A percentile compares a stretch with the other conserved stretches of the same genome.
Conservation (phyloP, 2,113 vertebrate species). For the Pardalotus punctatus region DNA sequence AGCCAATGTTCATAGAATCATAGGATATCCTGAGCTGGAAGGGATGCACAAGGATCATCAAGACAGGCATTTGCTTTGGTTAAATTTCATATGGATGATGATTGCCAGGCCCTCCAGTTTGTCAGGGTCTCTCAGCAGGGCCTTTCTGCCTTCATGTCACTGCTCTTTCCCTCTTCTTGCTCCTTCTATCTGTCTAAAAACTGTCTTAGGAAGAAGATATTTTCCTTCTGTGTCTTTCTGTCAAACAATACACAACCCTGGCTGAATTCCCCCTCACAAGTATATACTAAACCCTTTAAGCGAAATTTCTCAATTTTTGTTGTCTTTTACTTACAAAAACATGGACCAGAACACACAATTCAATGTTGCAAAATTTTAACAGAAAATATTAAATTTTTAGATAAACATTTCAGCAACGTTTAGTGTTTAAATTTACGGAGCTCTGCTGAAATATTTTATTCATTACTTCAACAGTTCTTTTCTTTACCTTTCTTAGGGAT, state of each 20-base stretch:
- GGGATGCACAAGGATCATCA: accelerated
- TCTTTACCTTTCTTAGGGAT: background rate
- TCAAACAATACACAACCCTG: background rate
- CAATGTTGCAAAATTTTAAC: background rate
- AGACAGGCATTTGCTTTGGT: background rate
- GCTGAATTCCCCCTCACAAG: background rate
- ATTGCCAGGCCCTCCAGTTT: background rate
- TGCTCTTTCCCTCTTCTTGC: background rate
- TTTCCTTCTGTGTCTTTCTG: background rate
- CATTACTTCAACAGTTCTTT: background rate
- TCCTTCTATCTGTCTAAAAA: background rate
- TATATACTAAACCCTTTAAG: background rate
- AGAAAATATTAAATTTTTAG: background rate
- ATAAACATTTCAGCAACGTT: background rate
- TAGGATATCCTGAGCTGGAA: background rate
- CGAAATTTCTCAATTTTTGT: background rate
- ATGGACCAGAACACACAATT: background rate
- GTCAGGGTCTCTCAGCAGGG: background rate
- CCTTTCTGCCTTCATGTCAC: background rate
- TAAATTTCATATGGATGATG: accelerated
- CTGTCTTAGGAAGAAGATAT: background rate
- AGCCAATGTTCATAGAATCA: background rate
- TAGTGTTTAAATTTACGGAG: background rate
- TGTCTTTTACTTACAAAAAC: background rate
- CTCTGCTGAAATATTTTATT: background rate